A percentile compares a stretch with the other conserved stretches of the same genome.
These are phyloP conservation scores for Trachymyrmex septentrionalis DNA, from an alignment of 1,140 invertebrate species.

Conservation along the genomic window DNA sequence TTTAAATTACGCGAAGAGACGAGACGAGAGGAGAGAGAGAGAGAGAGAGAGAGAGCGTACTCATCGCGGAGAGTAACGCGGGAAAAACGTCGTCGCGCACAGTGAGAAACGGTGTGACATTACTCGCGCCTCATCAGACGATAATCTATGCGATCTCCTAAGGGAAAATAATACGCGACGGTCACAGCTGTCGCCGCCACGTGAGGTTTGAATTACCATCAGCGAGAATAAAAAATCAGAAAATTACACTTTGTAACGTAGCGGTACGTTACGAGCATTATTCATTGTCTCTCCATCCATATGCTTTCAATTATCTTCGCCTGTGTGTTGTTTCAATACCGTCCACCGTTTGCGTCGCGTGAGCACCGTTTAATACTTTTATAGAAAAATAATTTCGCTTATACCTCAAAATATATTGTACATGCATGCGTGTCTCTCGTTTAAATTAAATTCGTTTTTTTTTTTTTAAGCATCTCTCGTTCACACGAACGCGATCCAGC, in stretches of 20 bases:
- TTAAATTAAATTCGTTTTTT: not conserved
- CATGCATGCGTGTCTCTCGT: not conserved
- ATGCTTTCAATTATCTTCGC: constrained; percentile 47
- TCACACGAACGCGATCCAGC: not conserved
- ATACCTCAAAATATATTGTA: not conserved
- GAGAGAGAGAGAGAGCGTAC: no score
- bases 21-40: not conserved
- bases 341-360: not conserved
- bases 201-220: constrained; percentile 45
- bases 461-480: not conserved
- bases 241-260: constrained; percentile 51
- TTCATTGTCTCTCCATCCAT: constrained; percentile 54
- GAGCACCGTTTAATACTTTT: constrained; percentile 17
- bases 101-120: constrained; percentile 55
- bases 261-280: constrained; percentile 47
- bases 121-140: constrained; percentile 50
- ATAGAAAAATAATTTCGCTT: not conserved
- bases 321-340: not conserved
- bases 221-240: constrained; percentile 43
- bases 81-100: constrained; percentile 25
- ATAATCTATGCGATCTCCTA: constrained; percentile 57
- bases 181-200: constrained; percentile 51
- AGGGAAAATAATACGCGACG: constrained; percentile 43
- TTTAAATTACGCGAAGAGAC: constrained; percentile 2
- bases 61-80: constrained; percentile 41